Evolutionary conservation across 2,113 vertebrate genomes (phyloP), one percentile per base, ranked within the genome.

Genomic region (Opisthocomus hoazin): DNA sequence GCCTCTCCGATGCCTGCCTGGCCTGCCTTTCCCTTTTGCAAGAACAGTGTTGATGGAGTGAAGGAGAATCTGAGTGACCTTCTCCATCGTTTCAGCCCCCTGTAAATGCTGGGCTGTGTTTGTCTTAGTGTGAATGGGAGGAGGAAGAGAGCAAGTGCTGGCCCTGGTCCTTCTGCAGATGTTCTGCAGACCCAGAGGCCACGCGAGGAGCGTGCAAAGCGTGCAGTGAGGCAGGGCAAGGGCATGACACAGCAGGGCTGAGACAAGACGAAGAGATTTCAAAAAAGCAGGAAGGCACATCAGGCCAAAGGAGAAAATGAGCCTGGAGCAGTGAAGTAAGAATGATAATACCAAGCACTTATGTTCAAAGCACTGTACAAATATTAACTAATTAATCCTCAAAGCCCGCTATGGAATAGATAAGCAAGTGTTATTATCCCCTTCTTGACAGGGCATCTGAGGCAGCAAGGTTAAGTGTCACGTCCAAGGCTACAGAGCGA

Each of bases 301-400:
- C 93, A 94, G 83, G 92, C 89, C 89, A 78, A 53, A 95, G 91
- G 75, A 95, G 82, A 95, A 97, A 96, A 97, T 70, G 58, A 95
- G 96, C 92, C 94, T 70, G 71, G 88, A 94, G 88, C 96, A 91
- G 58, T 12, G 36, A 95, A 96, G 97, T 85, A 96, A 83, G 95
- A 70, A 84, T 61, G 89, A 96, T 97, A 95, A 97, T 96, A 77
- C 91, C 80, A 60, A 93, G 95, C 95, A 97, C 95, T 97, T 93
- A 92, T 92, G 94, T 97, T 97, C 95, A 97, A 95, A 97, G 94
- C 96, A 95, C 96, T 97, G 94, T 96, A 97, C 96, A 97, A 97
- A 97, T 97, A 97, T 97, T 97, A 97, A 97, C 94, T 96, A 96
- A 97, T 95, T 97, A 97, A 97, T 97, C 96, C 96, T 97, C 94